Percentiles rank a stretch among this genome's conserved stretches.
Conservation (phyloP, 2,888 invertebrate species). For the Orchestes rusci region DNA sequence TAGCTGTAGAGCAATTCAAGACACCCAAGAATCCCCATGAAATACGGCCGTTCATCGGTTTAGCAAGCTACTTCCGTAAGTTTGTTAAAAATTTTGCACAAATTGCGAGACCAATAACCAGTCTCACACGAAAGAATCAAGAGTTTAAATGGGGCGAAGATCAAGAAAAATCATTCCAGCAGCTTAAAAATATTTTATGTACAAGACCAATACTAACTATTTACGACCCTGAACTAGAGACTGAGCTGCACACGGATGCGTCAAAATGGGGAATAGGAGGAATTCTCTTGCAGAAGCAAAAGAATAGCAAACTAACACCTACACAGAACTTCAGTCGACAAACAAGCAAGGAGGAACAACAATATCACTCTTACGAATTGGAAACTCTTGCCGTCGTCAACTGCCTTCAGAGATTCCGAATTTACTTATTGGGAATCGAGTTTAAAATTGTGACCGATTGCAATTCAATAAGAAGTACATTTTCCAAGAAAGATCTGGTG, state of each 20-base stretch:
- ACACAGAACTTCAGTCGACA: slow-evolving; percentile 14
- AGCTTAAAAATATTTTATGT: too few species aligned
- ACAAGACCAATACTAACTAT: too few species aligned
- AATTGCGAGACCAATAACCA: too few species aligned
- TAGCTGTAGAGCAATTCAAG: slow-evolving; percentile 2
- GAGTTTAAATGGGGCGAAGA: too few species aligned
- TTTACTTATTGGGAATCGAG: slow-evolving; percentile 31
- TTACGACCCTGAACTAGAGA: too few species aligned
- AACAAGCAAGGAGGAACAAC: slow-evolving; percentile 15
- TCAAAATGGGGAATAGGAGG: slow-evolving; percentile 20
- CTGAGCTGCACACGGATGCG: slow-evolving; percentile 25
- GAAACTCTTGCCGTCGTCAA: slow-evolving; percentile 27
- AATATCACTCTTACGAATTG: slow-evolving; percentile 11
- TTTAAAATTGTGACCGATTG: slow-evolving; percentile 36
- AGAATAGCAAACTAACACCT: slow-evolving; percentile 10
- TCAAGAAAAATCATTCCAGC: too few species aligned
- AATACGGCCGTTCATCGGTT: too few species aligned
- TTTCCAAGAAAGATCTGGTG: slow-evolving; percentile 30
- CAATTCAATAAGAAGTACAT: slow-evolving; percentile 30
- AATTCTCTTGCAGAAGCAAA: slow-evolving; percentile 17
- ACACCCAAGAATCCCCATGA: too few species aligned
- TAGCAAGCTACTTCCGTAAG: too few species aligned
- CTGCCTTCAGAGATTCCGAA: slow-evolving; percentile 33
- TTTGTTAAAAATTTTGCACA: too few species aligned
- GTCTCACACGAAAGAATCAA: too few species aligned